Base-by-base conservation (phyloP, 2,888 invertebrate genomes). In the Drosophila neotestacea region DNA sequence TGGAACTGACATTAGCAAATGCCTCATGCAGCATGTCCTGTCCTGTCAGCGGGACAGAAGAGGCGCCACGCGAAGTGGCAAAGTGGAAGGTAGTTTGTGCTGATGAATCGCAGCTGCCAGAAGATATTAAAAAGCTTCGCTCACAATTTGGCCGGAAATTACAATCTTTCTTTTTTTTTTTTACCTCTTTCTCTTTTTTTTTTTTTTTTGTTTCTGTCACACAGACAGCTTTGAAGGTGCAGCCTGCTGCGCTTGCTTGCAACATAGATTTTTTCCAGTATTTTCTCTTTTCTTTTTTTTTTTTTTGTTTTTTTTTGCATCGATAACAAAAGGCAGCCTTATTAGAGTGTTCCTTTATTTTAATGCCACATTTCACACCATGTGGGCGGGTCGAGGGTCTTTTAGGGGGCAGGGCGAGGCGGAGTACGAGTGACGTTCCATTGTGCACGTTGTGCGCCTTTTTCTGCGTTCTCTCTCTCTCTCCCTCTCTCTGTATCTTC, bases 271-370 rank as follows among this genome's bases (percentile, higher is more conserved):
- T 46, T 58, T 34, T 28, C n/a, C 46, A 34, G 44, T 10, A 13
- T 36, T 22, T 34, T 36, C 27, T 11, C n/a, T 13, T 30, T 22
- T 27, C 27, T 61, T 38, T 28, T 65, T 36, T 16, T 50, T 54
- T 55, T 55, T 50, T 56, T 0, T 16, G 16, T 16, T 58, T 55
- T 55, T 4, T 42, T 61, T 66, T 68, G 60, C 73, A 84, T 77
- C 73, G 75, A 77, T 79, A 84, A 84, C 86, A 86, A 86, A 86
- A 79, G 86, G 81, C 79, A 64, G 77, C 81, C 79, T 86, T 84
- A 84, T 84, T 84, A 84, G 86, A 84, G 84, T 81, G 84, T 83
- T 83, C 86, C 83, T 85, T 84, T 85, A 85, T 84, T 83, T 85
- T 44, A 44, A 84, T 85, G 81, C 83, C 84, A 84, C 86, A 84